Evolutionary conservation across 2,888 invertebrate species (phyloP).

Genomic region (Rhagophthalmus giganteus): DNA sequence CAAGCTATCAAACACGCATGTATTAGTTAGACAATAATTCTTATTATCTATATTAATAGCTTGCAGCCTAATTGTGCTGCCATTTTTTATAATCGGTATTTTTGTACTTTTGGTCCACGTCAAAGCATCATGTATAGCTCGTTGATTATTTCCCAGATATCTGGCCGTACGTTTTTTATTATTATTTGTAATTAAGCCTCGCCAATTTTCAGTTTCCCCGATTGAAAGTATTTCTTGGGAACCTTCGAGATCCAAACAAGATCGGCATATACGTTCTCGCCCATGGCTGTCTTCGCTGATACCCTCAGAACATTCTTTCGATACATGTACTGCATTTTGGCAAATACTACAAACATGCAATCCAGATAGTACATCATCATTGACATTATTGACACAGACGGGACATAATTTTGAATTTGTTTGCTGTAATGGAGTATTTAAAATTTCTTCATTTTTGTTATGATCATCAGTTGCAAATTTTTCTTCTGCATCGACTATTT

Average conservation of each 20-base stretch:
- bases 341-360: too few species aligned
- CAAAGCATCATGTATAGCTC: neutral
- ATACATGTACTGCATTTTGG: too few species aligned
- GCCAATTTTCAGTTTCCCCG: slow-evolving; percentile 8
- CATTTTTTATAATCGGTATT: slow-evolving; percentile 6
- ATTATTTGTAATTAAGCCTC: neutral
- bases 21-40: slow-evolving; percentile 3
- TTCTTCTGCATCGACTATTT: too few species aligned
- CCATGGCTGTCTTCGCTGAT: too few species aligned
- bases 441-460: too few species aligned
- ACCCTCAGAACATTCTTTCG: too few species aligned
- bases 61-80: neutral
- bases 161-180: neutral
- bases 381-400: too few species aligned
- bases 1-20: slow-evolving; percentile 4
- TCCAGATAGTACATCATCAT: too few species aligned
- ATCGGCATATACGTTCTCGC: neutral
- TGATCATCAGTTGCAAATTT: too few species aligned
- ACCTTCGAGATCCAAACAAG: neutral
- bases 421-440: too few species aligned
- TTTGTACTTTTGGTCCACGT: neutral
- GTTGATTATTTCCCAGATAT: neutral
- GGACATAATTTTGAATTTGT: too few species aligned
- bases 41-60: neutral
- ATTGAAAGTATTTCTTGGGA: neutral